Evolutionary conservation across 2,888 invertebrate genomes (phyloP), one percentile per base, ranked within the genome.

Genomic region (Drosophila mercatorum): DNA sequence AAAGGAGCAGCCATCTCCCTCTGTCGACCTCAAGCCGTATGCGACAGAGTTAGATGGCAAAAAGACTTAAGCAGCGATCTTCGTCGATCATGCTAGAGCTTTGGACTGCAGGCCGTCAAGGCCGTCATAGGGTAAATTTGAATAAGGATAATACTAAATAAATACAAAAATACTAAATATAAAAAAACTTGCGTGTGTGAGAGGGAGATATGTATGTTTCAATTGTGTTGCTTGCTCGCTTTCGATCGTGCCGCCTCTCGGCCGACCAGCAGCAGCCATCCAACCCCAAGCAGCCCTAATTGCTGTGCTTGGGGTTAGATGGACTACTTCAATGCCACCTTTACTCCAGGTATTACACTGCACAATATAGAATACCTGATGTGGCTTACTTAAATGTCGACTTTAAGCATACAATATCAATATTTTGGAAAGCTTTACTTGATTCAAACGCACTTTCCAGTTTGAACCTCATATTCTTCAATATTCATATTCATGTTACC

Each of bases 171-270:
- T 28, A 28, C 28, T 22, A 17, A 17, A 17, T 17, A 17, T 17
- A 17, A 17, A 17, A 17, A 17, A 17, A 22, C 22, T 22, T 22
- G 22, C 22, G 22, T 22, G 22, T 14, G 7, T 7, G 8, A 14
- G 28, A n/a, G 28, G 14, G 47, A 49, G 7, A 31, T n/a, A 31
- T n/a, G 11, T n/a, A 5, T 43, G 17, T 46, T 22, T 12, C 28
- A 36, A 12, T 26, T 41, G 5, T 64, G 6, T 43, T 38, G 65
- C 66, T 17, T 5, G 17, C 28, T 64, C 64, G 26, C 64, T 64
- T 41, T 17, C 28, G 34, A 11, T 36, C 64, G 31, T 64, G 63
- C 5, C 17, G 38, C 14, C 17, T 6, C 5, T 57, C 17, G 17
- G 17, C 17, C 17, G 17, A 17, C 17, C 17, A 17, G 17, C 17